Evolutionary conservation across 2,888 invertebrate species (phyloP), one percentile per base, ranked within the genome.

Genomic region (Caenorhabditis drosophilae): DNA sequence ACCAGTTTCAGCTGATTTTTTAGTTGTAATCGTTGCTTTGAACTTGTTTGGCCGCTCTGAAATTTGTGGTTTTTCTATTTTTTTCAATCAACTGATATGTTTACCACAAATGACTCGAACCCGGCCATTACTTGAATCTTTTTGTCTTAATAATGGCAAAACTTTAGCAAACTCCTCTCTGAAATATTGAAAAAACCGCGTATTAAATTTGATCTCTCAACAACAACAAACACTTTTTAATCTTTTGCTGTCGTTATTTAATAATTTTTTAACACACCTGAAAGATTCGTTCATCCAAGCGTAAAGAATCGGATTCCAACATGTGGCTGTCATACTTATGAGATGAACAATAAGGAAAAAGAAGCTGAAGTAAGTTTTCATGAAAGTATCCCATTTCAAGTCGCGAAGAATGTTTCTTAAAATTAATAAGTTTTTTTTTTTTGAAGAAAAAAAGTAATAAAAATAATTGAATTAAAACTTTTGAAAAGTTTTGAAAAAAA

Each of bases 271-370:
- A 18, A 26, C 22, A 41, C 31, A 73, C 75, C 75, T 63, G 60
- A 81, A 81, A 31, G 68, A 62, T 31, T 80, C 93, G 85, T 94
- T 95, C 85, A 94, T 88, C 93, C 93, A 94, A 18, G 93, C 93
- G 86, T 94, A 94, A 15, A 94, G 87, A 84, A 94, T 92, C 0
- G 93, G 93, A 84, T 94, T 94, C 87, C 94, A 94, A 84, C 92
- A 92, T 1, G 81, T 80, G 2, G 75, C 79, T 11, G 77, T 76
- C 82, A 82, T 82, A 34, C 71, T 70, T 71, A 92, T 88, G 60
- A 91, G 89, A 84, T 93, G 93, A 4, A 90, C 90, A 59, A 91
- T 87, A 85, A 96, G 92, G 85, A 95, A 98, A 75, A 90, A 88
- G n/a, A 94, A 86, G 72, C 90, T 90, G 84, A 92, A 93, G 85